phyloP scores from a whole-genome alignment of 2,113 vertebrate genomes.

The Caranx ignobilis region DNA sequence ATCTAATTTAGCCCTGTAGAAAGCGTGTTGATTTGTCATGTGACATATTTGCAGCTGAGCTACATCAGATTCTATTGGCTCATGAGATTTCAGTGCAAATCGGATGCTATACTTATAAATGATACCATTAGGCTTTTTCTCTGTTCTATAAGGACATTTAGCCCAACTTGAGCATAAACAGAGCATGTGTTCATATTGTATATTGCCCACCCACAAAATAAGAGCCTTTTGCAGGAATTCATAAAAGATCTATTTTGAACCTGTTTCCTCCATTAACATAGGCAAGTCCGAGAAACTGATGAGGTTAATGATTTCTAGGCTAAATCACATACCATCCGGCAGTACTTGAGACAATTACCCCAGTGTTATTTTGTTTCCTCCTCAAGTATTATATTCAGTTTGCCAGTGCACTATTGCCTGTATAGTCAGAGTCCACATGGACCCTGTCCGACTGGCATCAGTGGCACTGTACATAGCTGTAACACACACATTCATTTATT shows the following conservation, averaged over 20 bases:
- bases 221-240: neutral
- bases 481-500: too few relatives aligned
- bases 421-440: conserved; percentile 7
- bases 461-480: neutral
- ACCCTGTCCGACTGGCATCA: neutral
- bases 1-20: neutral
- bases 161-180: neutral
- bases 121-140: neutral
- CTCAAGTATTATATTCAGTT: neutral
- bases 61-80: neutral
- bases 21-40: neutral
- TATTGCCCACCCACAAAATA: neutral
- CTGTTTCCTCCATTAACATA: neutral
- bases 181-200: neutral
- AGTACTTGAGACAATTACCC: neutral
- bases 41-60: conserved; percentile 1
- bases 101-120: neutral
- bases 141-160: neutral
- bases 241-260: neutral
- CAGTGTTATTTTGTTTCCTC: neutral
- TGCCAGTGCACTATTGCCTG: neutral
- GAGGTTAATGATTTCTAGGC: conserved; percentile 15
- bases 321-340: neutral
- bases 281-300: rapidly evolving
- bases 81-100: too few relatives aligned